Conservation (phyloP, 2,888 invertebrate genomes). For the Drosophila subsilvestris region DNA sequence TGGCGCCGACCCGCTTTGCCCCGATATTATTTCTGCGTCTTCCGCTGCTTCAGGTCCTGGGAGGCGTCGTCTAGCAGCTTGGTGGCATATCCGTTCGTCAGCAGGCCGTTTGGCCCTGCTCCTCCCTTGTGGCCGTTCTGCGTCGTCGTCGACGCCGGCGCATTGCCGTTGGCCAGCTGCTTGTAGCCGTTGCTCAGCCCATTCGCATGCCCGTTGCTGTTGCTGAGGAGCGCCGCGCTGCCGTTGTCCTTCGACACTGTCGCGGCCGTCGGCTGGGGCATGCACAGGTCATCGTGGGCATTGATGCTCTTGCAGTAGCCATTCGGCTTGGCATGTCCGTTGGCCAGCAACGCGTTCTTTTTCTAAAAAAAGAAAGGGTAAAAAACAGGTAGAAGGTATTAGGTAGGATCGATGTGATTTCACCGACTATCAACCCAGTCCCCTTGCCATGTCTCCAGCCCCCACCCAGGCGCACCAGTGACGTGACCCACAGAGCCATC, state of each 20-base stretch:
- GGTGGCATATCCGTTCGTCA: slow-evolving; percentile 76
- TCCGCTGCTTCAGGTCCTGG: slow-evolving; percentile 82
- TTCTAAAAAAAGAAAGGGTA: slow-evolving; percentile 46
- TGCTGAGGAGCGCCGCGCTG: slow-evolving; percentile 49
- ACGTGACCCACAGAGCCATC: neutral
- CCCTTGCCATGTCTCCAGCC: neutral
- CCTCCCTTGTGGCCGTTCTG: slow-evolving; percentile 72
- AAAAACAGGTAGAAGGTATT: neutral
- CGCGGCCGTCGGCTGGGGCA: slow-evolving; percentile 60
- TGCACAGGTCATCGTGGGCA: slow-evolving; percentile 67
- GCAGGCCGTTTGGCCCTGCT: slow-evolving; percentile 60
- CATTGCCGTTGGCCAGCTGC: slow-evolving; percentile 64
- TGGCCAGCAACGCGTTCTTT: slow-evolving; percentile 62
- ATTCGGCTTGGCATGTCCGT: slow-evolving; percentile 65
- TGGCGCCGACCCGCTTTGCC: slow-evolving; percentile 67
- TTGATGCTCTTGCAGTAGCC: slow-evolving; percentile 77
- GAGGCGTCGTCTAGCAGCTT: slow-evolving; percentile 74
- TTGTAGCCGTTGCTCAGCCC: slow-evolving; percentile 75
- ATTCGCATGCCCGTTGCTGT: slow-evolving; percentile 78
- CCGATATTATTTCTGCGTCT: slow-evolving; percentile 84
- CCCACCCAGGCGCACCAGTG: neutral
- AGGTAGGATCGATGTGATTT: neutral
- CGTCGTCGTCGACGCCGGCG: slow-evolving; percentile 40
- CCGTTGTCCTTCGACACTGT: slow-evolving; percentile 52
- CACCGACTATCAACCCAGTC: neutral